These are phyloP conservation scores for Nephrotoma guestfalica DNA, from an alignment of 2,888 invertebrate species.

Conservation along the genomic window DNA sequence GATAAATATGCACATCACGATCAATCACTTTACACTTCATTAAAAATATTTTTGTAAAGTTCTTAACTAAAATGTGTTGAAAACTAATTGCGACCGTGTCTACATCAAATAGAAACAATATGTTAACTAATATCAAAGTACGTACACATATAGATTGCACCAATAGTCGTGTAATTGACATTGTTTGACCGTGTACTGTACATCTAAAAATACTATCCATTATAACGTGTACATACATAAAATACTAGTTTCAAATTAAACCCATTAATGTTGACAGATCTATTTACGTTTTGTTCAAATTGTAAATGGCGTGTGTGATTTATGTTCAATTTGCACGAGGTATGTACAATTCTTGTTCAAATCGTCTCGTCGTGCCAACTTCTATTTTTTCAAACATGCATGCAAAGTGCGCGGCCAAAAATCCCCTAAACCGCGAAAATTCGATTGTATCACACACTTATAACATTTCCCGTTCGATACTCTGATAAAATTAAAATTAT, in stretches of 20 bases:
- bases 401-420: no score
- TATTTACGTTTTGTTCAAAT: background rate
- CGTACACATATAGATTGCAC: background rate
- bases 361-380: background rate
- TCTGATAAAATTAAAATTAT: background rate
- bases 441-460: background rate
- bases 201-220: background rate
- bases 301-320: background rate
- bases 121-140: background rate
- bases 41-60: no score
- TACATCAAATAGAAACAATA: background rate
- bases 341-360: background rate
- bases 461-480: background rate
- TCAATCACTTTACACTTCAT: no score
- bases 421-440: no score
- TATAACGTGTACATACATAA: background rate
- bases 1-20: no score
- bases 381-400: background rate
- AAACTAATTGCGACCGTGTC: background rate
- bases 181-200: background rate
- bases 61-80: background rate
- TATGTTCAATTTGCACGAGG: background rate
- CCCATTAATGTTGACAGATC: background rate
- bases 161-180: background rate
- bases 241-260: background rate